Percentiles rank a stretch among this genome's conserved stretches.
phyloP scores from a whole-genome alignment of 2,888 invertebrate species.

The Lucinisca nassula region DNA sequence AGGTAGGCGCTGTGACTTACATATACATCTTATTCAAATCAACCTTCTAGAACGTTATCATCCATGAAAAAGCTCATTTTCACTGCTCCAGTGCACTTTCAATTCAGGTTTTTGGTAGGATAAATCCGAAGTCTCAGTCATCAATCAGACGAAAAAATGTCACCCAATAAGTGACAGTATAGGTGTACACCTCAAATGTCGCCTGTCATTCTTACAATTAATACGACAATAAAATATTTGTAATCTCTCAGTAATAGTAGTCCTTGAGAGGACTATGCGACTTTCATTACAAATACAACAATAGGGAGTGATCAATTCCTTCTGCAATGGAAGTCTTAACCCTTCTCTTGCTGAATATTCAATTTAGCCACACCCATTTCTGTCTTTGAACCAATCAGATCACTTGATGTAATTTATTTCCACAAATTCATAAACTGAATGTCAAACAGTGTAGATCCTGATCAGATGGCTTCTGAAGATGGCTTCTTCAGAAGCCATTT shows the following conservation, averaged over 20 bases:
- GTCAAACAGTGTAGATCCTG: no score
- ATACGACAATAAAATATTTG: background rate
- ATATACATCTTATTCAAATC: constrained; percentile 7
- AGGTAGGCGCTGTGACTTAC: constrained; percentile 4
- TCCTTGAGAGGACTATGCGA: background rate
- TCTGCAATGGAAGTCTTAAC: background rate
- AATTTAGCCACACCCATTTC: no score
- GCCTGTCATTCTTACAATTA: background rate
- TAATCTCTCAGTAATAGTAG: background rate
- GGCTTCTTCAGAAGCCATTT: no score
- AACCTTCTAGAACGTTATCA: background rate
- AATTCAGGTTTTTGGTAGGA: background rate
- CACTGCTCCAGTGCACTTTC: background rate
- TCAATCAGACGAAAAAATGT: background rate
- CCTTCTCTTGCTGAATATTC: no score
- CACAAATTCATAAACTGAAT: no score
- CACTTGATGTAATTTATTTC: no score
- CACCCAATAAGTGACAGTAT: background rate
- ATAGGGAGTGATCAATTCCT: background rate
- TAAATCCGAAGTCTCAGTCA: background rate
- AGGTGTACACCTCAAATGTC: background rate
- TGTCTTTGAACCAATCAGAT: no score
- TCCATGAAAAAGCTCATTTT: background rate
- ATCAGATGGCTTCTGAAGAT: no score
- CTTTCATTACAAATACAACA: background rate